Base-by-base conservation (phyloP, 2,888 invertebrate genomes). In the Nycteola revayana region DNA sequence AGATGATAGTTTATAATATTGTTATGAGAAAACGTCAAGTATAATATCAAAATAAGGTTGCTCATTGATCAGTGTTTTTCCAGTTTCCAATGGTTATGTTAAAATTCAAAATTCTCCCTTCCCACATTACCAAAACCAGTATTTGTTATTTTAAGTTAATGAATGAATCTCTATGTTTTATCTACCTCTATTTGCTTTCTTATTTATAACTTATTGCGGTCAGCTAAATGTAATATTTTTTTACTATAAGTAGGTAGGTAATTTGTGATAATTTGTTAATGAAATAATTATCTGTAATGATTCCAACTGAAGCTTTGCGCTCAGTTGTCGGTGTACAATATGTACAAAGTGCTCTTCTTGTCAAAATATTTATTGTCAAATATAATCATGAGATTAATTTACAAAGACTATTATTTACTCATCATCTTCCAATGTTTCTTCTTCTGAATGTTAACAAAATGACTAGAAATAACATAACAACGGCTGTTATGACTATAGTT, bases 341-440 rank as follows among this genome's bases (percentile, higher is more conserved):
- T 77, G 84, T 84, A 82, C 71, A 77, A 79, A n/a, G n/a, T n/a
- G n/a, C n/a, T n/a, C n/a, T n/a, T 87, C 86, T 86, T 86, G 85
- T 87, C 86, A 86, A 79, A 80, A 72, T 87, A 88, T 87, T 87
- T 88, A 88, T 87, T 87, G 68, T 83, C 71, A 73, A 83, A 81
- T 82, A 86, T 80, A 84, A 75, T 68, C 64, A 64, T 72, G 68
- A 74, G 66, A 75, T 75, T 72, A 66, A 63, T 62, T 65, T 65
- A 65, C 46, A 48, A 55, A 20, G 38, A 36, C 44, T 43, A 48
- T 50, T 45, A 62, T 64, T 57, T 42, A n/a, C 25, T 28, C 42
- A 41, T 49, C 43, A 52, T 49, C 62, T 65, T 11, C 74, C 66
- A 21, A 76, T 42, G 29, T 43, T 36, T 41, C 42, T 70, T 27